These are phyloP conservation scores for Mionectes olivaceus DNA, from an alignment of 2,797 vertebrate species.

Conservation along the genomic window DNA sequence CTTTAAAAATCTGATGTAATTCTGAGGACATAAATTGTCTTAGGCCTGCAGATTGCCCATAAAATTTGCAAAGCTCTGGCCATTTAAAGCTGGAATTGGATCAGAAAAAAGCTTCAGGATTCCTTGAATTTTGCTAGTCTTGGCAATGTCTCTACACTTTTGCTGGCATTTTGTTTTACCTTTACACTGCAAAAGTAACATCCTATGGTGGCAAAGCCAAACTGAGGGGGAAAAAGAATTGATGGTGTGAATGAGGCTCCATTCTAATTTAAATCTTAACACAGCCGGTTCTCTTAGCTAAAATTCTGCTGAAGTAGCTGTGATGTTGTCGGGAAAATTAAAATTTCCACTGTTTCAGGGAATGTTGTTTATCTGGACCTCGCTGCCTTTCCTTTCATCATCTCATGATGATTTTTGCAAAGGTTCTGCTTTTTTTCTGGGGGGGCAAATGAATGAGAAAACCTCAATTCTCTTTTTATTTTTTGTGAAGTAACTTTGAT, in stretches of 20 bases:
- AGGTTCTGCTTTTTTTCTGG: neutral
- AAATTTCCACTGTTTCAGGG: neutral
- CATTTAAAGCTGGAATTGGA: conserved; percentile 12
- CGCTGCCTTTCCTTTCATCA: neutral
- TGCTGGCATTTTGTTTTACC: conserved; percentile 2
- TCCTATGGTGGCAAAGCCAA: conserved; percentile 2
- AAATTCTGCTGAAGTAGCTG: neutral
- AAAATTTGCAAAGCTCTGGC: neutral
- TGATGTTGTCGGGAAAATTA: neutral
- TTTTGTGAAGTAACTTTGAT: neutral
- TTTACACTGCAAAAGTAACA: neutral
- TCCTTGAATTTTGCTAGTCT: neutral
- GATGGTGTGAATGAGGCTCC: neutral
- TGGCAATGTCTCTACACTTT: neutral
- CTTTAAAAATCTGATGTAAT: conserved; percentile 20
- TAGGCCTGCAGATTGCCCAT: neutral
- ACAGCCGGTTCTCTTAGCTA: neutral
- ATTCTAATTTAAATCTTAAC: neutral
- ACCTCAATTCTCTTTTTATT: neutral
- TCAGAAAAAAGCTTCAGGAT: conserved; percentile 36
- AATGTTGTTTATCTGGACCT: neutral
- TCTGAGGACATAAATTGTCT: neutral
- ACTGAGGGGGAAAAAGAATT: neutral
- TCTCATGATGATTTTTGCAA: neutral
- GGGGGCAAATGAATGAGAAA: neutral